Evolutionary conservation across 2,797 vertebrate species (phyloP).

Genomic region (Coilia nasus): DNA sequence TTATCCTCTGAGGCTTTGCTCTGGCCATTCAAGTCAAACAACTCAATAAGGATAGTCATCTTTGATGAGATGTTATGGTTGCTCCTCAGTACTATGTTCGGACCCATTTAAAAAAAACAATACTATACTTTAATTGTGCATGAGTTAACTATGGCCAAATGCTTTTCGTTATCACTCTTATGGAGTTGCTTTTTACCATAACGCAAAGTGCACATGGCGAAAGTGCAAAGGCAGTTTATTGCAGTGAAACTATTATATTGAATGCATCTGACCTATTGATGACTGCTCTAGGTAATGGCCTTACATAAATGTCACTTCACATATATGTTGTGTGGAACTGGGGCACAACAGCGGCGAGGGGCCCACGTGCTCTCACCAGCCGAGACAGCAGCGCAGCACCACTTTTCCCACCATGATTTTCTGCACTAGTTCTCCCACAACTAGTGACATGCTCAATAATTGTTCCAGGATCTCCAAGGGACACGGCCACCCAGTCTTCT

Average conservation of each 20-base stretch:
- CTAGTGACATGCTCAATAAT: conserved; percentile 27
- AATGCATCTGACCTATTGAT: conserved; percentile 27
- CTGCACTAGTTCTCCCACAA: conserved; percentile 22
- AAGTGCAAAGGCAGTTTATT: neutral
- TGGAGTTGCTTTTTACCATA: neutral
- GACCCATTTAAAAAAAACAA: neutral
- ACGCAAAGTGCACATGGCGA: neutral
- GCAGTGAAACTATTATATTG: conserved; percentile 20
- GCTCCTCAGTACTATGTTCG: neutral
- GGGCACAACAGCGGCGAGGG: neutral
- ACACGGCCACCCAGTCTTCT: neutral
- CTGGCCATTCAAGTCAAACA: neutral
- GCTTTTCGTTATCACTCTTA: neutral
- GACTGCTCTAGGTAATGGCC: conserved; percentile 20
- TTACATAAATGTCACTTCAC: conserved; percentile 22
- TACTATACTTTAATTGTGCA: neutral
- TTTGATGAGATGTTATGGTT: neutral
- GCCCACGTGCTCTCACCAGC: neutral
- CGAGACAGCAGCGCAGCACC: neutral
- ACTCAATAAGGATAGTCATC: neutral
- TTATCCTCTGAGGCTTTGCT: neutral
- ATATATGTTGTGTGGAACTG: conserved; percentile 5
- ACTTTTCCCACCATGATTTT: conserved; percentile 17
- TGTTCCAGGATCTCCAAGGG: conserved; percentile 12
- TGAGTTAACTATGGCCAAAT: neutral